These are phyloP conservation scores for Pseudomyrmex cubaensis DNA, from an alignment of 1,140 invertebrate species.

Conservation along the genomic window DNA sequence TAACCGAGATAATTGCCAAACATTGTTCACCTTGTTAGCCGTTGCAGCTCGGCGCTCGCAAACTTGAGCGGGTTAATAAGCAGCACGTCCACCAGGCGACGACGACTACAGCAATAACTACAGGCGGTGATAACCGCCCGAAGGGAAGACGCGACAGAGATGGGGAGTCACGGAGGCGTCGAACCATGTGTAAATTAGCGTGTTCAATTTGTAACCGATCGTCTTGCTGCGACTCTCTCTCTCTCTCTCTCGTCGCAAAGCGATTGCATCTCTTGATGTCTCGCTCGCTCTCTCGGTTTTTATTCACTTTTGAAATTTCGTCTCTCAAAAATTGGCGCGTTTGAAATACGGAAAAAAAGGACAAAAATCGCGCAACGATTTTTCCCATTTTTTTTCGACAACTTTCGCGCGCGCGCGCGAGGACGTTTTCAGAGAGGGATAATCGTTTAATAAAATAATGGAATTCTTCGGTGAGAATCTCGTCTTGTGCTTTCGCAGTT, in stretches of 20 bases:
- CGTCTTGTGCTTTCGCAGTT: slow-evolving; percentile 24
- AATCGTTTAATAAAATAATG: slow-evolving; percentile 40
- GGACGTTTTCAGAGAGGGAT: not conserved
- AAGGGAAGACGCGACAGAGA: slow-evolving; percentile 38
- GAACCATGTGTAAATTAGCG: slow-evolving; percentile 83
- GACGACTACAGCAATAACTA: slow-evolving; percentile 43
- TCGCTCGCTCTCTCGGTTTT: no score
- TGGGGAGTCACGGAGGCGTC: slow-evolving; percentile 18
- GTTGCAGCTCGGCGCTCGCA: slow-evolving; percentile 77
- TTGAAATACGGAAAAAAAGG: no score
- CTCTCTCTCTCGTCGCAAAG: slow-evolving; percentile 26
- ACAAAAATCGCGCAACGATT: not conserved
- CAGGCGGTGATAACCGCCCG: slow-evolving; percentile 28
- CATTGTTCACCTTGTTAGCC: slow-evolving; percentile 85
- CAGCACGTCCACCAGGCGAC: slow-evolving; percentile 69
- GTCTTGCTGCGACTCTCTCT: slow-evolving; percentile 72
- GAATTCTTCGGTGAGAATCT: slow-evolving; percentile 10
- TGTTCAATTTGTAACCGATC: slow-evolving; percentile 84
- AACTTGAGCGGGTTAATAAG: slow-evolving; percentile 84
- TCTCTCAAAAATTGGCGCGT: not conserved
- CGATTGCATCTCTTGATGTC: not conserved
- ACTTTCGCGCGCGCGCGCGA: not conserved
- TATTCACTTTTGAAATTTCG: not conserved
- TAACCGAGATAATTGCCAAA: slow-evolving; percentile 85
- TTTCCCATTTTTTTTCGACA: not conserved